phyloP scores from a whole-genome alignment of 2,797 vertebrate genomes.

The Anguilla obscura region DNA sequence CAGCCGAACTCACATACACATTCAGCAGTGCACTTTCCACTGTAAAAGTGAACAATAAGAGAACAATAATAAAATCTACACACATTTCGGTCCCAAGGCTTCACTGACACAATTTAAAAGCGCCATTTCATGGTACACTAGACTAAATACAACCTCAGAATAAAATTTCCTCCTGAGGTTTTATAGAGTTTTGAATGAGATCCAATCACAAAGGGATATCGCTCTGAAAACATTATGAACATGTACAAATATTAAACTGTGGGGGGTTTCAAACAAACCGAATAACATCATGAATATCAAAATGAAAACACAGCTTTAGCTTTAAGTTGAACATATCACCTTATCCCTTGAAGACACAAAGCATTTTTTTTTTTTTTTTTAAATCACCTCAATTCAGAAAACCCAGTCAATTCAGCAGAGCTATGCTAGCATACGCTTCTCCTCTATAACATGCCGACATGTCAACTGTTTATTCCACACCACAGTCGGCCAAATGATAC shows the following conservation, averaged over 20 bases:
- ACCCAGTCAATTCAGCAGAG: no score
- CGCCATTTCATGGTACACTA: constrained; percentile 4
- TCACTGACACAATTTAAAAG: background rate
- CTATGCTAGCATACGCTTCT: no score
- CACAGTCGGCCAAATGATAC: no score
- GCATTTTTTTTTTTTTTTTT: background rate
- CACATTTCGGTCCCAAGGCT: background rate
- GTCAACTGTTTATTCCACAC: no score
- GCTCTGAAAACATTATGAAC: background rate
- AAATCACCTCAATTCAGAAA: no score
- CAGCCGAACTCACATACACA: background rate
- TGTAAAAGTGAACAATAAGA: constrained; percentile 4
- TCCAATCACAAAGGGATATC: background rate
- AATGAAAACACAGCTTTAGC: background rate
- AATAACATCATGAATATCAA: background rate
- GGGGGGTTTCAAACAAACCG: background rate
- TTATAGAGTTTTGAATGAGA: background rate
- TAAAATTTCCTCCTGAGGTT: constrained; percentile 4
- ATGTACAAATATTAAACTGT: constrained; percentile 5
- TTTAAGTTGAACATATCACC: background rate
- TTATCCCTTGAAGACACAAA: background rate
- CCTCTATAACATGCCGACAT: no score
- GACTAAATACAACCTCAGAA: background rate
- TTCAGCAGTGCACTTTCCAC: background rate
- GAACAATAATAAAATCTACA: background rate